Evolutionary conservation across 30 jellyfish, hydroid and myxozoan genomes (phyloP).

Genomic region (Hydractinia echinata): DNA sequence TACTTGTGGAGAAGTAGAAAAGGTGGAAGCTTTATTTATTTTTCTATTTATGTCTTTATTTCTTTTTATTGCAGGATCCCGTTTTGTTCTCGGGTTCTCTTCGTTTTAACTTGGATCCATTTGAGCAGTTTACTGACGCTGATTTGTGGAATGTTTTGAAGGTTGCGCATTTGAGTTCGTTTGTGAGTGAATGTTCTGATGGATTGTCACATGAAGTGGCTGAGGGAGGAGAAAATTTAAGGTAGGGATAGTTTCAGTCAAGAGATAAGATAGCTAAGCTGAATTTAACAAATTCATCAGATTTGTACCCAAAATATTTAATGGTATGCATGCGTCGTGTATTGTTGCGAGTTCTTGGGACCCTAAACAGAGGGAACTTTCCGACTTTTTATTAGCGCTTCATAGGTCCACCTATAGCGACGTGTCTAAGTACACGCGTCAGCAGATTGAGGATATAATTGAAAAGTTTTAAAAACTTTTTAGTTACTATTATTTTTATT

Average conservation of each 20-base stretch:
- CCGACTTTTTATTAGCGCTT: not conserved
- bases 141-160: slow-evolving; percentile 88
- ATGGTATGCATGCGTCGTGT: not conserved
- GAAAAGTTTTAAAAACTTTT: not conserved
- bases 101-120: slow-evolving; percentile 89
- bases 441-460: not conserved
- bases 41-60: not conserved
- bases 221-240: slow-evolving; percentile 95
- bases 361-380: not conserved
- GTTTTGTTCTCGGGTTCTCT: slow-evolving; percentile 88
- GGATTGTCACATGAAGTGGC: slow-evolving; percentile 56
- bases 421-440: no score
- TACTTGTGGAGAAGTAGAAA: no score
- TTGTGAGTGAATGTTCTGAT: slow-evolving; percentile 37
- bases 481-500: not conserved
- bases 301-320: no score
- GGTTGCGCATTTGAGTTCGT: slow-evolving; percentile 61
- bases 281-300: no score
- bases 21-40: not conserved
- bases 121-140: slow-evolving; percentile 60
- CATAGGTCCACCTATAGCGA: no score
- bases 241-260: slow-evolving; percentile 35
- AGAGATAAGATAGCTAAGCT: no score
- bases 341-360: not conserved
- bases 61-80: slow-evolving; percentile 79